Percentiles rank a stretch among this genome's conserved stretches.
phyloP scores from a whole-genome alignment of 1,140 invertebrate genomes.

The Bombus huntii region DNA sequence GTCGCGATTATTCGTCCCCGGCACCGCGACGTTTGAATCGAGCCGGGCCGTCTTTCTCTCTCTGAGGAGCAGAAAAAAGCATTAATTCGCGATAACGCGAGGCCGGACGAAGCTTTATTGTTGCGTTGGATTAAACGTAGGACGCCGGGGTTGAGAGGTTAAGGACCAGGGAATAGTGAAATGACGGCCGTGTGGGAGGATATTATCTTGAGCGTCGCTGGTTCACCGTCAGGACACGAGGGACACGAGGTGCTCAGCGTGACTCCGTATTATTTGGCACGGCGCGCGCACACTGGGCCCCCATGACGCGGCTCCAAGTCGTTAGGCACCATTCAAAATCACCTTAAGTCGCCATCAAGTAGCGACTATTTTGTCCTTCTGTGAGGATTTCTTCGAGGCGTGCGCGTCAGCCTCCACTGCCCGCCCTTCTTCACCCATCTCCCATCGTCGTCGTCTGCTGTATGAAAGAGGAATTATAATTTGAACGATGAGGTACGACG shows the following conservation, averaged over 20 bases:
- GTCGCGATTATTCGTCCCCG: conserved; percentile 51
- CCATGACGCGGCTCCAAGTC: conserved; percentile 79
- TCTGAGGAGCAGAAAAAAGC: conserved; percentile 47
- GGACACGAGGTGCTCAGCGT: conserved; percentile 74
- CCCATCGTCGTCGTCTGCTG: background rate
- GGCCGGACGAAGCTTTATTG: conserved; percentile 45
- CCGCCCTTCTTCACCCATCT: background rate
- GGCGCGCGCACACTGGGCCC: conserved; percentile 69
- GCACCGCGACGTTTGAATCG: conserved; percentile 51
- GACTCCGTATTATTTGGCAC: conserved; percentile 80
- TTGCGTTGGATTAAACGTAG: conserved; percentile 53
- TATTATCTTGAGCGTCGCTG: conserved; percentile 76
- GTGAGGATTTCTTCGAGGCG: conserved; percentile 36
- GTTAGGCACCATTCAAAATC: conserved; percentile 81
- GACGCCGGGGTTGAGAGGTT: conserved; percentile 69
- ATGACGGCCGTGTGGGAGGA: conserved; percentile 80
- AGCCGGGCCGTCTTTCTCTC: conserved; percentile 18
- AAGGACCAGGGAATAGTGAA: conserved; percentile 74
- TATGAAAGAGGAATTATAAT: conserved; percentile 71
- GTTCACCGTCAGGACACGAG: conserved; percentile 71
- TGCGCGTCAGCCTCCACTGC: background rate
- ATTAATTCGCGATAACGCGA: conserved; percentile 62
- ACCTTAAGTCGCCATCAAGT: conserved; percentile 80
- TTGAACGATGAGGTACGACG: conserved; percentile 60
- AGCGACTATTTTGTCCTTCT: conserved; percentile 77